A percentile compares a stretch with the other conserved stretches of the same genome.
Evolutionary conservation across 2,113 vertebrate species (phyloP).

Genomic region (Lycaon pictus): DNA sequence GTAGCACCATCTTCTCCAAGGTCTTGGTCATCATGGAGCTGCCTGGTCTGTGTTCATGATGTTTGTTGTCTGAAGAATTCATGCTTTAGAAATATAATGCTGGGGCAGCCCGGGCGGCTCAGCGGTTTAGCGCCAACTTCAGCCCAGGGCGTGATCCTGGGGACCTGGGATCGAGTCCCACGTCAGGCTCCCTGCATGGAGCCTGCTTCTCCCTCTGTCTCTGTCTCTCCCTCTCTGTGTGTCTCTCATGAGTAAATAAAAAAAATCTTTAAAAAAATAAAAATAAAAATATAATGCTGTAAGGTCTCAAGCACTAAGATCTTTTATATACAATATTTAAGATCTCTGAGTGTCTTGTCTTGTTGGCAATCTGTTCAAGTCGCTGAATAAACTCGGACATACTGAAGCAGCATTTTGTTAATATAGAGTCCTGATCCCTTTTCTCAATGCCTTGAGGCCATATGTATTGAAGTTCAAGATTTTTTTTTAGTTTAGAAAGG

Average conservation of each 20-base stretch:
- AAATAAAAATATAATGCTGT: background rate
- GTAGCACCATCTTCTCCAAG: background rate
- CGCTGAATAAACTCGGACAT: background rate
- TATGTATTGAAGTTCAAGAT: background rate
- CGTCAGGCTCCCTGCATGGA: too few species aligned
- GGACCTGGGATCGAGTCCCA: too few species aligned
- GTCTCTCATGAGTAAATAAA: too few species aligned
- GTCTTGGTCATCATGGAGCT: background rate
- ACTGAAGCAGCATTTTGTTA: background rate
- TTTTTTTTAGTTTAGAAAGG: conserved; percentile 35
- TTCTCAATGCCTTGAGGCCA: background rate
- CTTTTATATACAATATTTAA: background rate
- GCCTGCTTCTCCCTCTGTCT: too few species aligned
- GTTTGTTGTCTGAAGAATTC: background rate
- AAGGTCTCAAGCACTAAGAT: background rate
- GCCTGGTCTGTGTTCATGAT: background rate
- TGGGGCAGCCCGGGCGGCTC: too few species aligned
- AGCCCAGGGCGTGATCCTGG: too few species aligned
- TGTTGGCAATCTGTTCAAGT: background rate
- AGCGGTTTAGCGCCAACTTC: too few species aligned
- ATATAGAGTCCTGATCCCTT: background rate
- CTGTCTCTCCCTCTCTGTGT: too few species aligned
- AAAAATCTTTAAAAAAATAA: too few species aligned
- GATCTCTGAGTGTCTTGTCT: background rate
- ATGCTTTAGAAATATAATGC: background rate